A percentile compares a stretch with the other conserved stretches of the same genome.
phyloP scores from a whole-genome alignment of 37 sponge, comb jelly and placozoan species.

The Ianthella basta region DNA sequence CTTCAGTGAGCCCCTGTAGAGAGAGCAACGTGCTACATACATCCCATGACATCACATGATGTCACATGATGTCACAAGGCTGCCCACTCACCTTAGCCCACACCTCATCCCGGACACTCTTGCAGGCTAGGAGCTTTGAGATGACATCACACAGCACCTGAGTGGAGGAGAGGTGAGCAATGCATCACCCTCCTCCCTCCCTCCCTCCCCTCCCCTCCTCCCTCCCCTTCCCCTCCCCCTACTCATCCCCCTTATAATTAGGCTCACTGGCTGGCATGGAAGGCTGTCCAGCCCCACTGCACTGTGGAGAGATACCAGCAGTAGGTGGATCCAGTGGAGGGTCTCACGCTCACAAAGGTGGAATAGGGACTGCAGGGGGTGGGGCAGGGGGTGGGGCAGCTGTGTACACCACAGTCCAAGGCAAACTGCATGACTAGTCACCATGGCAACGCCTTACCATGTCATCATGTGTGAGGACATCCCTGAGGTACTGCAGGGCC shows the following conservation, averaged over 20 bases:
- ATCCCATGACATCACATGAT: background rate
- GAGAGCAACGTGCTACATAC: background rate
- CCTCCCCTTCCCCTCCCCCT: too few relatives aligned
- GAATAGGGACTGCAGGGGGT: background rate
- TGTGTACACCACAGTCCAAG: background rate
- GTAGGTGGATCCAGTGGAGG: conserved; percentile 2
- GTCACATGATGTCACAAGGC: background rate
- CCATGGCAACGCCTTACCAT: conserved; percentile 41
- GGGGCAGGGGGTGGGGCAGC: background rate
- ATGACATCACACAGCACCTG: background rate
- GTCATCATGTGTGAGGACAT: conserved; percentile 43
- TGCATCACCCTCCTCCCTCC: too few relatives aligned
- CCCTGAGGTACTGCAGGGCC: conserved; percentile 54
- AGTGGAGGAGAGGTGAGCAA: background rate
- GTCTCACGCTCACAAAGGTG: background rate
- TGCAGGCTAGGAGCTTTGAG: background rate
- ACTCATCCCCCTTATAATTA: too few relatives aligned
- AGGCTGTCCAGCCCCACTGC: conserved; percentile 7
- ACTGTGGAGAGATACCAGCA: background rate
- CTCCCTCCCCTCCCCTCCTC: too few relatives aligned
- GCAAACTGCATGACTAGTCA: background rate
- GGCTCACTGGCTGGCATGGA: background rate
- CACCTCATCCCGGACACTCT: background rate
- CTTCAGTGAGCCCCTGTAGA: conserved; percentile 11
- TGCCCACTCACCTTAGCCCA: background rate